These are phyloP conservation scores for Saccostrea echinata DNA, from an alignment of 1,140 invertebrate species.

Conservation along the genomic window DNA sequence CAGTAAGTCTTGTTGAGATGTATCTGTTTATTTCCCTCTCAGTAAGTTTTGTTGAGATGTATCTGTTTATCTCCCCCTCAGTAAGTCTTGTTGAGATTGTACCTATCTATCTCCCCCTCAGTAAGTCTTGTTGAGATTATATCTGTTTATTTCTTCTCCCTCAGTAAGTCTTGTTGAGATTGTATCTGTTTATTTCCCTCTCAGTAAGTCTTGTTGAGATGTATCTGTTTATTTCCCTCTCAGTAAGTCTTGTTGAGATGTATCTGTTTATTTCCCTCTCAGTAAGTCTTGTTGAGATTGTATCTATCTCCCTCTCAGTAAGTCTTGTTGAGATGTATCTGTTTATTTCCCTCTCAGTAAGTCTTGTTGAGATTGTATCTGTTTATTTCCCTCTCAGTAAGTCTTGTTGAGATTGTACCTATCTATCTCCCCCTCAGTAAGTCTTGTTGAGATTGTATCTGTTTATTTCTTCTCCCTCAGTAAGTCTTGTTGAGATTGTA, in stretches of 20 bases:
- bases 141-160: constrained; percentile 78
- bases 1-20: constrained; percentile 62
- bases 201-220: neutral
- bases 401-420: neutral
- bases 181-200: neutral
- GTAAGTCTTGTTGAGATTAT: neutral
- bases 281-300: neutral
- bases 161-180: constrained; percentile 66
- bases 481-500: constrained; percentile 51
- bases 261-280: neutral
- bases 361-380: neutral
- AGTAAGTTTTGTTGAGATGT: neutral
- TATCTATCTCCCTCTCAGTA: constrained; percentile 80
- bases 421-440: neutral
- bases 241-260: constrained; percentile 61
- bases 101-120: neutral
- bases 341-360: neutral
- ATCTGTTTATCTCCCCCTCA: constrained; percentile 79
- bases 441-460: neutral
- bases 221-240: constrained; percentile 76
- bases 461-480: constrained; percentile 80
- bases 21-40: neutral
- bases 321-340: neutral
- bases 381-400: constrained; percentile 79
- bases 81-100: constrained; percentile 58